Base-by-base conservation (phyloP, 2,888 invertebrate genomes). In the Hoplodrina blanda region DNA sequence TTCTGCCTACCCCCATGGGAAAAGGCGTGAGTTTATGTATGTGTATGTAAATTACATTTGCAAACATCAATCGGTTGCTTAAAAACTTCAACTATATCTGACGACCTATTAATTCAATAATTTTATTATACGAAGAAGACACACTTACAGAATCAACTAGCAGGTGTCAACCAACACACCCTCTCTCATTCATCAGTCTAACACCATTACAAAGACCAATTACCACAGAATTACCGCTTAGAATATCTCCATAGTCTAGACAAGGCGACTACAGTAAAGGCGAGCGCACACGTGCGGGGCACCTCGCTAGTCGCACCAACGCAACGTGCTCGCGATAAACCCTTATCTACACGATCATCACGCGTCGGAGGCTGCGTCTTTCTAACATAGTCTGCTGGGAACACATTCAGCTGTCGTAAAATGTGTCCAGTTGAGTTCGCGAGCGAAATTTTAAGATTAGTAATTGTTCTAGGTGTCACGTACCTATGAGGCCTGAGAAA, bases 361-460 rank as follows among this genome's bases (percentile, higher is more conserved):
- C 82, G 82, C 72, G 82, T 69, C 55, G 61, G 60, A 76, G 20
- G 63, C 66, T 81, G 63, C n/a, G 65, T 62, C 15, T 56, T 56
- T 44, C 50, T 69, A 64, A 62, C 63, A 57, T 44, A 52, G 20
- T 44, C 59, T 75, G 56, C 78, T 73, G 69, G 62, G 65, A 81
- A 67, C 63, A 59, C 57, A 59, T 60, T 56, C 62, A 78, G 61
- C 13, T 64, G 84, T 73, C 69, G 60, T 76, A 72, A 80, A 81
- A 76, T 62, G 56, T 68, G 66, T 69, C 62, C 52, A 54, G 33
- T 11, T 44, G 20, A 41, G 53, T 63, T 64, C 33, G 62, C 72
- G 69, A 78, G 72, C 68, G 52, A 76, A 87, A 88, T 88, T 85
- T 83, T 84, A 85, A 69, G 15, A 64, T 57, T 62, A 30, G 41